These are phyloP conservation scores for Calidris pygmaea DNA, from an alignment of 2,113 vertebrate genomes.

Conservation along the genomic window DNA sequence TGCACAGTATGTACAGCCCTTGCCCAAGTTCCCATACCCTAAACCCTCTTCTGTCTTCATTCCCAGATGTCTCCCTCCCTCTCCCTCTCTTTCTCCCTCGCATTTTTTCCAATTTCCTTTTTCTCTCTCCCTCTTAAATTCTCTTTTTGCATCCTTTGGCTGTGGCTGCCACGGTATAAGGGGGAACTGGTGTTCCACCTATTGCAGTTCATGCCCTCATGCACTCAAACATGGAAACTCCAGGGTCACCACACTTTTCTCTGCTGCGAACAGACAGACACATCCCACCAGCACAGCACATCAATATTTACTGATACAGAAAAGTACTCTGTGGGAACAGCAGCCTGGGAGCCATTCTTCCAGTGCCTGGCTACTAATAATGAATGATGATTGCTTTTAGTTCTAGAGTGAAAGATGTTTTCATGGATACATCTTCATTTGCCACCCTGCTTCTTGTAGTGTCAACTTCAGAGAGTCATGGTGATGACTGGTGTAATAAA, in stretches of 20 bases:
- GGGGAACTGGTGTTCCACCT: background rate
- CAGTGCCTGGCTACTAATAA: background rate
- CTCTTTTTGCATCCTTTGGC: background rate
- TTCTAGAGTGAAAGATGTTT: background rate
- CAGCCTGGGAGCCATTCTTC: background rate
- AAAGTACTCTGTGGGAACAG: accelerated
- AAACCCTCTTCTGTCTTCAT: background rate
- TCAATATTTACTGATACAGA: background rate
- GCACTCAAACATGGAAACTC: background rate
- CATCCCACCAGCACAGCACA: background rate
- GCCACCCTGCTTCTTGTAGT: background rate
- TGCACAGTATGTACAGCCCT: background rate
- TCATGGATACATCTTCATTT: background rate
- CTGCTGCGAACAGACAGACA: background rate
- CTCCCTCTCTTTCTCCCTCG: background rate
- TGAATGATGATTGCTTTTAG: background rate
- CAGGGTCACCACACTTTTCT: accelerated
- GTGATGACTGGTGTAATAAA: background rate
- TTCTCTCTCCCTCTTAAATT: background rate
- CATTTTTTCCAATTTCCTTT: background rate
- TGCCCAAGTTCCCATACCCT: background rate
- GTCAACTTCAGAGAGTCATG: background rate
- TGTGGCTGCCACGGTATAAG: background rate
- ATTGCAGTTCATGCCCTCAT: background rate
- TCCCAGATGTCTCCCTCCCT: background rate